A percentile compares a stretch with the other conserved stretches of the same genome.
Conservation (phyloP, 2,797 vertebrate species). For the Coreius guichenoti region DNA sequence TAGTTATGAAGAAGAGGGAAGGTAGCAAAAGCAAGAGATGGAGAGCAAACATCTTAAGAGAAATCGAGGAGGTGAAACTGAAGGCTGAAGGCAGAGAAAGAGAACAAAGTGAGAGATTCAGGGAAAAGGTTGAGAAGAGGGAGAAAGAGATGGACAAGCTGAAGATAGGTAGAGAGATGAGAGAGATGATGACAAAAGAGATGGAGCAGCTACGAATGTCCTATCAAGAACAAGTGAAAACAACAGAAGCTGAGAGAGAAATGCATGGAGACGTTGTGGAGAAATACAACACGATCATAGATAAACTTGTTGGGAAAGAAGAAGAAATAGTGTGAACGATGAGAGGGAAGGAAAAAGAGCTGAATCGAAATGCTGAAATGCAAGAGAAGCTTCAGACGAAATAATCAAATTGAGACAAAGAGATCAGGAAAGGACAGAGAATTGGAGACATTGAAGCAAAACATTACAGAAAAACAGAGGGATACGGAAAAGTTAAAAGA, state of each 20-base stretch:
- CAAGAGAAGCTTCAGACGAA: constrained; percentile 56
- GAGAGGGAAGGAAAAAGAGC: constrained; percentile 55
- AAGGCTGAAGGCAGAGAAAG: constrained; percentile 48
- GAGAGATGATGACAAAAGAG: constrained; percentile 54
- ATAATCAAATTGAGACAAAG: constrained; percentile 32
- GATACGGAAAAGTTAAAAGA: constrained; percentile 42
- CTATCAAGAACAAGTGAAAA: constrained; percentile 58
- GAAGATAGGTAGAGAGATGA: constrained; percentile 29
- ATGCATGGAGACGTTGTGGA: constrained; percentile 38
- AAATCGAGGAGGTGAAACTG: constrained; percentile 30
- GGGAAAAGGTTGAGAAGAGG: constrained; percentile 55
- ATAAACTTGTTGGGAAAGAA: constrained; percentile 48
- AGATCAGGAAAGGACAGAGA: constrained; percentile 51
- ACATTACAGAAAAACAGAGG: constrained; percentile 17
- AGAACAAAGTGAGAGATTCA: constrained; percentile 40
- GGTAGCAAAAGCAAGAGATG: constrained; percentile 28
- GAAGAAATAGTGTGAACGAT: constrained; percentile 20
- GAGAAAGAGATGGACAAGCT: constrained; percentile 48
- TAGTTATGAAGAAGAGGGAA: too few species aligned
- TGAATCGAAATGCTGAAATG: constrained; percentile 53
- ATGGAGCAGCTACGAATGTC: constrained; percentile 61
- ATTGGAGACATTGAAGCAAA: constrained; percentile 41
- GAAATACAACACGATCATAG: constrained; percentile 64
- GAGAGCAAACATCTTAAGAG: constrained; percentile 43
- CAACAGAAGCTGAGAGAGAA: constrained; percentile 46